Evolutionary conservation across 2,113 vertebrate species (phyloP), one percentile per base, ranked within the genome.

Genomic region (Sisor rabdophorus): DNA sequence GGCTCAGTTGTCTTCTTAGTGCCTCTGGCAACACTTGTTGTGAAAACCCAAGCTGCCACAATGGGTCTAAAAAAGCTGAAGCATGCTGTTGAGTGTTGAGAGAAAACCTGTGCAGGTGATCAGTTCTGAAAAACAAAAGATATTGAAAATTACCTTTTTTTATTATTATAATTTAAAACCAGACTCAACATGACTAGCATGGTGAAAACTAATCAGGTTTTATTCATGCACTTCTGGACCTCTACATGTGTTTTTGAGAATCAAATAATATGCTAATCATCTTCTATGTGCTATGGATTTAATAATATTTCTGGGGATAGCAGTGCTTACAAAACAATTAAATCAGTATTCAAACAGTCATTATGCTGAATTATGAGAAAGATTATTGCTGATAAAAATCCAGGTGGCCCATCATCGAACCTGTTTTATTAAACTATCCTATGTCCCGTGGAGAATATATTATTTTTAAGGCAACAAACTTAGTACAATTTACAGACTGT

Each of bases 41-140:
- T 63, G 53, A 79, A 64, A 76, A 24, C 28, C 54, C 55, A 58
- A 24, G 17, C 11, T 28, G 47, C 19, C 26, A 30, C 28, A 50
- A 65, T 70, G 73, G 30, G 56, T 12, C 48, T n/a, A 30, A 40
- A 72, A 30, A 81, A 9, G n/a, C 32, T 61, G 32, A 20, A 47
- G 24, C 24, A 12, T 28, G 48, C 65, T 30, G 2, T 28, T 30
- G 47, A 28, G 47, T 30, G 24, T 3, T 30, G 20, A 69, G 24
- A 50, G 16, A 30, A 52, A 24, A 26, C 15, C 75, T 77, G 67
- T 75, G 76, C 50, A 24, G 54, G 61, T 75, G 77, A 83, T 81
- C 76, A 78, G 83, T 83, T 83, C 47, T 69, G 65, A 52, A 52
- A 69, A 81, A 12, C 53, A 40, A 44, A 24, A 48, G 24, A 60